Evolutionary conservation across 1,140 invertebrate species (phyloP), one percentile per base, ranked within the genome.

Genomic region (Drepana arcuata): DNA sequence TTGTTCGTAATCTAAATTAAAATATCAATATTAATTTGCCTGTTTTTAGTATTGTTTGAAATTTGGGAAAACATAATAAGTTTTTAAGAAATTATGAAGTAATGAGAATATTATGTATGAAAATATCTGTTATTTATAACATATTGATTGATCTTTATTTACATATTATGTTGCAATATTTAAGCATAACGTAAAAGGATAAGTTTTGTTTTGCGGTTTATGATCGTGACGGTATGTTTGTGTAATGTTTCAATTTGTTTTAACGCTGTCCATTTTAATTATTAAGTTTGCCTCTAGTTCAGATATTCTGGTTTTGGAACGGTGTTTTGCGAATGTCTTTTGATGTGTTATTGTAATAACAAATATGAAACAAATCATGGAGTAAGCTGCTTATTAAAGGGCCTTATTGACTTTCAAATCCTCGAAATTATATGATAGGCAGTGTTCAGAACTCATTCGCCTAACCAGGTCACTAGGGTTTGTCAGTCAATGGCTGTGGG

Each of bases 371-470:
- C 56, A 53, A 52, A 49, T 35, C 11, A 30, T 40, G 23, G 21
- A 44, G 34, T 47, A 44, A 40, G 34, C 68, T 73, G 71, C 67
- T 35, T 72, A 69, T 71, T 72, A 62, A 54, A 54, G 65, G 71
- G 63, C 58, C 68, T 75, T 79, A 70, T 72, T 79, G 71, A 73
- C 67, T 71, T 47, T 60, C 61, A 69, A 60, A 67, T 32, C 66
- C 65, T 60, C 55, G 2, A 18, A 31, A 34, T 11, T 21, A 21
- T 15, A 7, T 29, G 12, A 28, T 39, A 46, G 38, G 38, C 16
- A 18, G 33, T 41, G 18, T 21, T 9, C 18, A 21, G 18, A 9
- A 9, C 18, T 9, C 9, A 5, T 21, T 21, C 4, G 18, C 4
- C 4, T 9, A 5, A 21, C 9, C 4, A 21, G 9, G 18, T 4